Evolutionary conservation across 2,888 invertebrate genomes (phyloP).

Genomic region (Eilema depressum): DNA sequence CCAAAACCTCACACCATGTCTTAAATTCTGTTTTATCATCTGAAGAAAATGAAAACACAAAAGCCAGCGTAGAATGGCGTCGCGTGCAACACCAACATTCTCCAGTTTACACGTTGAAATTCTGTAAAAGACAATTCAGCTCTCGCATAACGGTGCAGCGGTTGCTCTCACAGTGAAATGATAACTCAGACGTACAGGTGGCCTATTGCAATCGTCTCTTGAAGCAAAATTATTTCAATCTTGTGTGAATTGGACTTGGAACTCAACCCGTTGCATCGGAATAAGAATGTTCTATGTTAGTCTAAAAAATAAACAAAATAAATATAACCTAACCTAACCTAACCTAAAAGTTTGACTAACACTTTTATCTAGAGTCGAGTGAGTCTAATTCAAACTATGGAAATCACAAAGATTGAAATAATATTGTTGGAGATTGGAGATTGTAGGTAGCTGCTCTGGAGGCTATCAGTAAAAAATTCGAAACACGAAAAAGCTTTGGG

Average conservation of each 20-base stretch:
- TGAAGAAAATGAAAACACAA: conserved; percentile 39
- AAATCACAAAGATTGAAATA: no score
- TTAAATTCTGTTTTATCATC: conserved; percentile 48
- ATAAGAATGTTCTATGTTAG: no score
- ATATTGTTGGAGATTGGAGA: no score
- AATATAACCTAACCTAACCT: no score
- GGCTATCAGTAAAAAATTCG: conserved; percentile 10
- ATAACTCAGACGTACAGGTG: conserved; percentile 32
- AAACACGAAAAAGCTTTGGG: conserved; percentile 1
- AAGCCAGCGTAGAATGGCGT: conserved; percentile 36
- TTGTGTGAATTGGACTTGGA: no score
- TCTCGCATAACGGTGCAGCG: conserved; percentile 33
- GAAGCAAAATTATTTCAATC: no score
- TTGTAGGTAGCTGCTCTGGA: no score
- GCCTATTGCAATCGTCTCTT: not conserved
- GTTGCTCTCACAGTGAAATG: conserved; percentile 42
- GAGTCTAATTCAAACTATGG: no score
- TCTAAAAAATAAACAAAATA: no score
- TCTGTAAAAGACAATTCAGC: conserved; percentile 49
- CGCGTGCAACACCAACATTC: conserved; percentile 47
- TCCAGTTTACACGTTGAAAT: conserved; percentile 46
- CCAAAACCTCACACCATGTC: conserved; percentile 33
- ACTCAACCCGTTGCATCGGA: no score
- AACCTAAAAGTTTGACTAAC: no score
- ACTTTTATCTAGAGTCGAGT: no score